These are phyloP conservation scores for Agelaius phoeniceus DNA, from an alignment of 2,113 vertebrate genomes.

Conservation along the genomic window DNA sequence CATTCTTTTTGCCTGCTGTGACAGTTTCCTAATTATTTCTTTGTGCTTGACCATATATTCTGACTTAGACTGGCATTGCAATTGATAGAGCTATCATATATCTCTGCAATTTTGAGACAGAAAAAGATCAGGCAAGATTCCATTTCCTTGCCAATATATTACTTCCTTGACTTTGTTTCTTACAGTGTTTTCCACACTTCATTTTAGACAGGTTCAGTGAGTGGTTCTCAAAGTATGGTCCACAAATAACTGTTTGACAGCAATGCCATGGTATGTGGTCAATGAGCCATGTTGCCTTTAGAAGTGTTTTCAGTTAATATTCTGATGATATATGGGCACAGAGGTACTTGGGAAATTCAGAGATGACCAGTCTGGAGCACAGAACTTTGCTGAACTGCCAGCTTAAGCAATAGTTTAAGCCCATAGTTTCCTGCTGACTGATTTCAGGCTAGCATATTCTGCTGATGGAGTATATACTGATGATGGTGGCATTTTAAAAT, in stretches of 20 bases:
- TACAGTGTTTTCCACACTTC: constrained; percentile 44
- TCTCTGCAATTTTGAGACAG: constrained; percentile 22
- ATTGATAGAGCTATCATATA: constrained; percentile 46
- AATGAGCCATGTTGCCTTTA: constrained; percentile 45
- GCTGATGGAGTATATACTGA: not conserved
- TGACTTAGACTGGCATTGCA: constrained; percentile 27
- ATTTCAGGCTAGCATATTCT: not conserved
- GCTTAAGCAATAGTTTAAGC: not conserved
- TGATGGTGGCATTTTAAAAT: constrained; percentile 32
- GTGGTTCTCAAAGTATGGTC: constrained; percentile 11
- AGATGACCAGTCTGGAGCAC: not conserved
- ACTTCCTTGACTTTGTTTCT: constrained; percentile 48
- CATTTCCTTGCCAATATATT: constrained; percentile 50
- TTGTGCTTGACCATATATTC: constrained; percentile 50
- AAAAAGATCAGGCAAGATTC: constrained; percentile 35
- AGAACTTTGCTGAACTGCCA: not conserved
- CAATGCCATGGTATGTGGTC: not conserved
- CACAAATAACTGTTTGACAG: constrained; percentile 64
- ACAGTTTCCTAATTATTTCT: constrained; percentile 55
- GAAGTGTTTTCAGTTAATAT: constrained; percentile 56
- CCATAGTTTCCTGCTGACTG: not conserved
- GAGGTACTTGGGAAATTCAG: constrained; percentile 1
- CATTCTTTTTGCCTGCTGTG: constrained; percentile 44
- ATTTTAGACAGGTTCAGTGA: constrained; percentile 58
- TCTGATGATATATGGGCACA: constrained; percentile 20